Conservation (phyloP, 2,888 invertebrate genomes). For the Eupithecia centaureata region DNA sequence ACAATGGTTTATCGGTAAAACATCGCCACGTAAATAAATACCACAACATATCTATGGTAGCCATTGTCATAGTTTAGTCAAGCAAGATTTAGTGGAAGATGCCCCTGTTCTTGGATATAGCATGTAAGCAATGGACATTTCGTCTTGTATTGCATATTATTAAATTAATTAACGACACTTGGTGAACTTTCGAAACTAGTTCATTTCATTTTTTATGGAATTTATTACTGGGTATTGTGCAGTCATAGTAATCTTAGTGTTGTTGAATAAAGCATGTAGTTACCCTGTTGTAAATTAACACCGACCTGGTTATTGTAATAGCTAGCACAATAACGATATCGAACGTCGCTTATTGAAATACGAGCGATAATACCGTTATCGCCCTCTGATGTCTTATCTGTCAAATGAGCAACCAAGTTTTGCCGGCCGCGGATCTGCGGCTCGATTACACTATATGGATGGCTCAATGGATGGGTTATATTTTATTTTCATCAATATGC, state of each 20-base stretch:
- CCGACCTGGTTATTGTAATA: constrained; percentile 53
- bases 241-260: constrained; percentile 51
- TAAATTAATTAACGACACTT: not conserved
- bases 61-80: not conserved
- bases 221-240: constrained; percentile 36
- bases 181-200: not conserved
- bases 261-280: constrained; percentile 39
- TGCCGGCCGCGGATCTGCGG: constrained; percentile 52
- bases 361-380: constrained; percentile 62
- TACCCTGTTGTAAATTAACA: constrained; percentile 50
- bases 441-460: not conserved
- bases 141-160: not conserved
- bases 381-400: constrained; percentile 67
- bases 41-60: not conserved
- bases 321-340: constrained; percentile 43
- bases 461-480: no score
- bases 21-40: not conserved
- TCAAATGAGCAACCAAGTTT: constrained; percentile 69
- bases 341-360: constrained; percentile 60
- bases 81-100: not conserved
- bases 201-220: not conserved
- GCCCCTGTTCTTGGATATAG: not conserved
- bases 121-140: not conserved
- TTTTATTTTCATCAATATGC: no score
- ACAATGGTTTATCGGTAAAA: not conserved